Evolutionary conservation across 2,888 invertebrate species (phyloP), one percentile per base, ranked within the genome.

Genomic region (Laspeyria flexula): DNA sequence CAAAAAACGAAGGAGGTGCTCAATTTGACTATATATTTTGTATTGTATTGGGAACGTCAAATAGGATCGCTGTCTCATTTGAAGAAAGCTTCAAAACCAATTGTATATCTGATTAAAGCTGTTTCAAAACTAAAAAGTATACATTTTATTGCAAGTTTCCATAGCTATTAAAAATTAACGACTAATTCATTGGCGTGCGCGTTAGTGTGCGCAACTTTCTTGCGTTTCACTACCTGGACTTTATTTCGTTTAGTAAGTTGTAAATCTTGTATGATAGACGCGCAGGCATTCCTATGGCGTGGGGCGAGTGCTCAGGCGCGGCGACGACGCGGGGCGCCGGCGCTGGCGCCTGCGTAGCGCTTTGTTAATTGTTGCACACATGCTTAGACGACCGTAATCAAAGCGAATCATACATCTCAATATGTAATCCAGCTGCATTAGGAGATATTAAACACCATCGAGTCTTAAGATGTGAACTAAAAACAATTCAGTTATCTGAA

Each of bases 211-310:
- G n/a, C 18, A 10, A 16, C 34, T 34, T 34, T 18, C 34, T 18
- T 10, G 11, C 37, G 23, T 37, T 37, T 37, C 37, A 37, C 31
- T 0, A 31, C 6, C 1, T 31, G 31, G 30, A 12, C 7, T 13
- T 6, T 6, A 12, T 1, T 10, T 1, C 12, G 7, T 34, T 23
- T 12, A 43, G 21, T 27, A 1, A 27, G 44, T 37, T 34, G 42
- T 60, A 60, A 65, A 60, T 60, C 47, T 55, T 29, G 43, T 46
- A 52, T 49, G 39, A 41, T 49, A 49, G 30, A 38, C 33, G n/a
- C 35, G 37, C 45, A 21, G 25, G 35, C 40, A 48, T 50, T 45
- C 41, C 13, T 31, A 10, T 13, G 15, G 31, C 16, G 40, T 44
- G 18, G 23, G 31, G 25, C 12, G 30, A 1, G 15, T 15, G 9